Conservation (phyloP, 2,888 invertebrate species). For the Pinctada fucata region DNA sequence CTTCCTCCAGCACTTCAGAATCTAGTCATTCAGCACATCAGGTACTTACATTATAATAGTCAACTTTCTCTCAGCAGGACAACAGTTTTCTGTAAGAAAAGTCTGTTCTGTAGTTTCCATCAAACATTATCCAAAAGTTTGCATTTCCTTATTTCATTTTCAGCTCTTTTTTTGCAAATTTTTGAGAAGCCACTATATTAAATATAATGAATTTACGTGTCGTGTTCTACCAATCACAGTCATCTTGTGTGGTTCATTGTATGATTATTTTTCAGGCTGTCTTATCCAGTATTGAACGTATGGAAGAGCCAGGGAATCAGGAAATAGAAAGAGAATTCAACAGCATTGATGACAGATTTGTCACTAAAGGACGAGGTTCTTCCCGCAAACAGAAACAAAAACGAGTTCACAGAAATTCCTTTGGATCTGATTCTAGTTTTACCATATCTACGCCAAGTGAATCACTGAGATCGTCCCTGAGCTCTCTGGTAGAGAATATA, state of each 20-base stretch:
- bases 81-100: too few relatives aligned
- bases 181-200: too few relatives aligned
- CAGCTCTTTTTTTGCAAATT: not conserved
- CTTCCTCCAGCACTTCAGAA: constrained; percentile 36
- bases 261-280: constrained; percentile 50
- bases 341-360: constrained; percentile 64
- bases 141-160: not conserved
- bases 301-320: constrained; percentile 46
- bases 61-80: too few relatives aligned
- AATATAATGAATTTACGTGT: too few relatives aligned
- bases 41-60: constrained; percentile 26
- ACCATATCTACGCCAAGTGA: constrained; percentile 69
- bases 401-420: constrained; percentile 45
- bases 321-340: constrained; percentile 44
- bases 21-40: constrained; percentile 44
- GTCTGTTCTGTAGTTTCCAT: too few relatives aligned
- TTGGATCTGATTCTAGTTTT: constrained; percentile 62
- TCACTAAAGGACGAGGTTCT: constrained; percentile 55
- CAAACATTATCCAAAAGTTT: not conserved
- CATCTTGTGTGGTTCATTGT: too few relatives aligned
- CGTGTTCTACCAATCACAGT: too few relatives aligned
- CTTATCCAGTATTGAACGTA: constrained; percentile 54
- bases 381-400: constrained; percentile 38
- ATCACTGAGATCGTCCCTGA: constrained; percentile 60
- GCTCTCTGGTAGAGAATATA: constrained; percentile 61